A percentile compares a stretch with the other conserved stretches of the same genome.
These are phyloP conservation scores for Petrocephalus schoutedeni DNA, from an alignment of 2,797 vertebrate genomes.

Conservation along the genomic window DNA sequence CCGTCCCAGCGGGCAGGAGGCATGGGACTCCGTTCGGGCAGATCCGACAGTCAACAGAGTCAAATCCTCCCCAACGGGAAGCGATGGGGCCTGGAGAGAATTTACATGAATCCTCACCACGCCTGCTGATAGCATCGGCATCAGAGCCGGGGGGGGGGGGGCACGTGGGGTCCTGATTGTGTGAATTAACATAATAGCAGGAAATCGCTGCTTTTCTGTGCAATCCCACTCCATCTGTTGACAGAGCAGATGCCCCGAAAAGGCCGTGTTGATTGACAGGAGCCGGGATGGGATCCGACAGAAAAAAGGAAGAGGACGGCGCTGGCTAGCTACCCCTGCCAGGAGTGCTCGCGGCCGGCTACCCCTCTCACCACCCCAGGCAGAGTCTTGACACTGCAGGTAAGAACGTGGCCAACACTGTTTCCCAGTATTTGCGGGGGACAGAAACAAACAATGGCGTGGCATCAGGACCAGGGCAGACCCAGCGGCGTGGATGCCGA, in stretches of 20 bases:
- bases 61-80: background rate
- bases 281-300: conserved; percentile 31
- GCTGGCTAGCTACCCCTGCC: background rate
- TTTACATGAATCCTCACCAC: conserved; percentile 48
- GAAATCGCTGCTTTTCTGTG: conserved; percentile 40
- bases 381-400: background rate
- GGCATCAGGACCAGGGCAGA: background rate
- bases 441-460: background rate
- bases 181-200: conserved; percentile 45
- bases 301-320: conserved; percentile 38
- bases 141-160: conserved; percentile 28
- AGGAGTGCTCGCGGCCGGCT: background rate
- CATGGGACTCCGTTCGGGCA: background rate
- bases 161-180: conserved; percentile 43
- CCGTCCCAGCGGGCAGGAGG: background rate
- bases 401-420: background rate
- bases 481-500: background rate
- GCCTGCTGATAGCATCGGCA: conserved; percentile 42
- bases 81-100: background rate
- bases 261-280: conserved; percentile 30
- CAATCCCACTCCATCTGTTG: conserved; percentile 39
- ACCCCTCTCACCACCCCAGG: conserved; percentile 16
- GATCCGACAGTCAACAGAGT: background rate
- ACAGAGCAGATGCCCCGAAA: conserved; percentile 26
- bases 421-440: background rate